A percentile compares a stretch with the other conserved stretches of the same genome.
Evolutionary conservation across 1,140 invertebrate species (phyloP).

Genomic region (Zaprionus ornatus): DNA sequence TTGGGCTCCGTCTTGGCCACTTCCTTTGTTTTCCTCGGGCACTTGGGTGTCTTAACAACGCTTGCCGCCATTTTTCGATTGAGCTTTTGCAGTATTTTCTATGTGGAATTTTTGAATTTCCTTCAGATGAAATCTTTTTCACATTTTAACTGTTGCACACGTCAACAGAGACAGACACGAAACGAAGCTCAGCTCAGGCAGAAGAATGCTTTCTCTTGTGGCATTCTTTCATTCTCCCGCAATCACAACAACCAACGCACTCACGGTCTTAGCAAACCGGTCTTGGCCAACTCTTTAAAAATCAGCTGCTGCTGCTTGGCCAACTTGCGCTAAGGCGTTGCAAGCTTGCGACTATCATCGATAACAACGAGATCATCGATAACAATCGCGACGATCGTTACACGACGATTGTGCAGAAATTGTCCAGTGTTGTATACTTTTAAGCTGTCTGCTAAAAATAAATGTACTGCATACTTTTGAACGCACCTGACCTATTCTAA

Average conservation of each 20-base stretch:
- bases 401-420: background rate
- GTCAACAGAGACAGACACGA: conserved; percentile 56
- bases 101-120: conserved; percentile 16
- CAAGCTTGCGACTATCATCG: conserved; percentile 7
- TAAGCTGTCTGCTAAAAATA: background rate
- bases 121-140: background rate
- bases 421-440: conserved; percentile 15
- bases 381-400: background rate
- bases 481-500: background rate
- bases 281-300: conserved; percentile 37
- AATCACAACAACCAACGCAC: conserved; percentile 28
- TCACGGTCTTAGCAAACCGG: conserved; percentile 46
- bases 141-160: conserved; percentile 55
- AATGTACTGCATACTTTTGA: background rate
- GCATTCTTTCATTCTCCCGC: conserved; percentile 52
- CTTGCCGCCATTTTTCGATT: conserved; percentile 55
- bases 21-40: conserved; percentile 34
- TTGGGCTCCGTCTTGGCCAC: conserved; percentile 1
- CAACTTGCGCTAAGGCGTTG: background rate
- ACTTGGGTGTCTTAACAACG: conserved; percentile 60
- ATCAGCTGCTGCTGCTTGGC: conserved; percentile 31
- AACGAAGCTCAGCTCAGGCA: conserved; percentile 3
- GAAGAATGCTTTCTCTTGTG: conserved; percentile 72
- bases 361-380: conserved; percentile 9
- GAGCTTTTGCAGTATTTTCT: background rate